Evolutionary conservation across 1,140 invertebrate species (phyloP).

Genomic region (Acromyrmex echinatior): DNA sequence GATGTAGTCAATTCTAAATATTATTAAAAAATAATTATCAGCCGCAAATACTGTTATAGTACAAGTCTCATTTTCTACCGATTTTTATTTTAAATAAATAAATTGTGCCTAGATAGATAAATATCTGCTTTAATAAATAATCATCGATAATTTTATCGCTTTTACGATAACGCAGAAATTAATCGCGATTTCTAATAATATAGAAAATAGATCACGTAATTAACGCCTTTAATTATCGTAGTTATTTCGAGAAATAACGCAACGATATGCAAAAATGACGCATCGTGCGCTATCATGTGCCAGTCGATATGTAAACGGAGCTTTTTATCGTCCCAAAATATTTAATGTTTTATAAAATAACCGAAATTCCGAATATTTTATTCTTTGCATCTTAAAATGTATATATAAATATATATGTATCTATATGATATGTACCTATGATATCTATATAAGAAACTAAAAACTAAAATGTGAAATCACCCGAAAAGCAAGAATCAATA

Average conservation of each 20-base stretch:
- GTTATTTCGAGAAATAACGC: background rate
- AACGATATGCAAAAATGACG: background rate
- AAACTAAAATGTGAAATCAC: background rate
- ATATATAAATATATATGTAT: background rate
- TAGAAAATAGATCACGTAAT: background rate
- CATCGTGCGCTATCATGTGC: background rate
- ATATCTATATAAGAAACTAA: background rate
- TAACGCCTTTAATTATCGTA: background rate
- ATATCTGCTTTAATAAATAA: background rate
- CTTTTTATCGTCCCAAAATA: background rate
- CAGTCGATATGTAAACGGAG: background rate
- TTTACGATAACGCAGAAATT: background rate
- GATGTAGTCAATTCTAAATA: background rate
- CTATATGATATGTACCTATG: background rate
- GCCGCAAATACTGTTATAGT: background rate
- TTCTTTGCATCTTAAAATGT: background rate
- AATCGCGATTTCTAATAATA: background rate
- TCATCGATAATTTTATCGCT: background rate
- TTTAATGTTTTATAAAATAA: background rate
- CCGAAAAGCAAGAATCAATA: background rate
- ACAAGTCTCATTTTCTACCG: background rate
- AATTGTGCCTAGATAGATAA: background rate
- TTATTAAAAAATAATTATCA: conserved; percentile 9
- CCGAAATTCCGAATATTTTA: background rate
- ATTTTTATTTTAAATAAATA: background rate